A percentile compares a stretch with the other conserved stretches of the same genome.
Evolutionary conservation across 2,888 invertebrate species (phyloP).

Genomic region (Aquatica leii): DNA sequence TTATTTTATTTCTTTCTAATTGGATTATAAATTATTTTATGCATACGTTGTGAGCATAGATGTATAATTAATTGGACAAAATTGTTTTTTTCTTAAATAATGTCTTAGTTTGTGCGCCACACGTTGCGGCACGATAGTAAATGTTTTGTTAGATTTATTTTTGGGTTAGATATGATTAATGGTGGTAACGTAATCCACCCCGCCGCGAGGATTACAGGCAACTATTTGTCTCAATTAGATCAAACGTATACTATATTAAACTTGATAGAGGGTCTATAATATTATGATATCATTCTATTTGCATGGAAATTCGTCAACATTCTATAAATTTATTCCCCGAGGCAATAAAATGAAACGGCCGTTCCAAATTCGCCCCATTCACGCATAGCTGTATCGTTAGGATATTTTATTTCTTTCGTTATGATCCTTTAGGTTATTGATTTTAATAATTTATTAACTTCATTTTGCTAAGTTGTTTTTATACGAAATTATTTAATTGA

Average conservation of each 20-base stretch:
- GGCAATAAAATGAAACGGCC: slow-evolving; percentile 45
- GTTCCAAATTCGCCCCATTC: slow-evolving; percentile 40
- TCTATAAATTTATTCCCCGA: slow-evolving; percentile 51
- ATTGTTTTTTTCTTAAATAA: no score
- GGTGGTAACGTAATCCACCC: slow-evolving; percentile 31
- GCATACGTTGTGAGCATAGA: no score
- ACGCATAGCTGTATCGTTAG: slow-evolving; percentile 40
- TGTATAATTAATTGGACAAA: no score
- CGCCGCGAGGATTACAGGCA: slow-evolving; percentile 36
- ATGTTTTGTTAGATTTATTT: slow-evolving; percentile 4
- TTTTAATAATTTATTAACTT: slow-evolving; percentile 48
- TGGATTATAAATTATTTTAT: no score
- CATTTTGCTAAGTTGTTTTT: slow-evolving; percentile 40
- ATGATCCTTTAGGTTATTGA: slow-evolving; percentile 49
- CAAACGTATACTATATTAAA: slow-evolving; percentile 44
- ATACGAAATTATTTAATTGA: slow-evolving; percentile 27
- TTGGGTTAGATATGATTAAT: slow-evolving; percentile 27
- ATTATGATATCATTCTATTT: slow-evolving; percentile 51
- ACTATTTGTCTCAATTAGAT: slow-evolving; percentile 44
- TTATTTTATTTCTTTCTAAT: no score
- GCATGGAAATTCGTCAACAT: slow-evolving; percentile 55
- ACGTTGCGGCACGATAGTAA: not conserved
- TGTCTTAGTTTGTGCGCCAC: no score
- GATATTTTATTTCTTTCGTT: slow-evolving; percentile 49
- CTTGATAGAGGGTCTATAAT: slow-evolving; percentile 44